Evolutionary conservation across 2,888 invertebrate species (phyloP), one percentile per base, ranked within the genome.

Genomic region (Drosophila rellima): DNA sequence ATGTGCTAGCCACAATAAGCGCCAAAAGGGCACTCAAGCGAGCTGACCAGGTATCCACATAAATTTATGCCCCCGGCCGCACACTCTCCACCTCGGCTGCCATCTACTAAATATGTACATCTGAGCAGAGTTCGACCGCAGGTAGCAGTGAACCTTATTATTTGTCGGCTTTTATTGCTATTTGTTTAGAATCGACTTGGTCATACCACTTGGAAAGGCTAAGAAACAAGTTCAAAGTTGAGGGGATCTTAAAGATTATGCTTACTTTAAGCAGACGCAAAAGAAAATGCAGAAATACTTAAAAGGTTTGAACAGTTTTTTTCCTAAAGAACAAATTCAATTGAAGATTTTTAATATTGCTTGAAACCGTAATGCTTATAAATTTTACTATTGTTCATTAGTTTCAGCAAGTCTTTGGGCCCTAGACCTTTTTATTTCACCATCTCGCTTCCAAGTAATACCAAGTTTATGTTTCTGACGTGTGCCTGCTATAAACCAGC

Each of bases 1-100:
- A 85, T 55, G 55, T 50, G 54, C 66, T 62, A 65, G 71, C 83
- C 78, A 80, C 78, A 83, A 88, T 78, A 80, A 83, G 88, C 75
- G 80, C 84, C 72, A 70, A 73, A 88, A 86, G 84, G 80, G 84
- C 84, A 80, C 89, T 88, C 82, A 80, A 80, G 87, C 71, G 68
- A 74, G 40, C 78, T 76, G 74, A 76, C 78, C 69, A 78, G 74
- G 74, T 55, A 68, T 69, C 60, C 70, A 70, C 70, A 73, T 68
- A 69, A 78, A 76, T 45, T 64, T 67, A 42, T 35, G 3, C 33
- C 26, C 40, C 33, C 31, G 17, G 13, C 23, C 7, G 13, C 23
- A 47, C 10, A 17, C 18, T 15, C 31, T 13, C 10, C 51, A 1
- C n/a, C 31, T 10, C 39, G 18, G 11, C 31, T 6, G 10, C 15